Evolutionary conservation across 2,113 vertebrate species (phyloP).

Genomic region (Phoenicopterus ruber): DNA sequence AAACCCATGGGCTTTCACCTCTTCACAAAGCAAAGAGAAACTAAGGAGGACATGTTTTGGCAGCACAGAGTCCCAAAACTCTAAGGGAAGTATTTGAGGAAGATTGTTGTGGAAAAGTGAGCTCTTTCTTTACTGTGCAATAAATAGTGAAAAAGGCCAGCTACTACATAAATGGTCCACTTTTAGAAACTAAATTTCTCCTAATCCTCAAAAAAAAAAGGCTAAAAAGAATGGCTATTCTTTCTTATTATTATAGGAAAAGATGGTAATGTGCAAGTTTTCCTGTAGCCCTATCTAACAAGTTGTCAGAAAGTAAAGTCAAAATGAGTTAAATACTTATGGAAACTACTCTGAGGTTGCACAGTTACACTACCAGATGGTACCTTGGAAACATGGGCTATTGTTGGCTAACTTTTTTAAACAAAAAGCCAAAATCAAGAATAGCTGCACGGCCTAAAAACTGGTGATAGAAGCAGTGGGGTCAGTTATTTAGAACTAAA

Average conservation of each 20-base stretch:
- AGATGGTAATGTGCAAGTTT: not conserved
- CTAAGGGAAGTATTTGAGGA: not conserved
- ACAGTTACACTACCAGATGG: not conserved
- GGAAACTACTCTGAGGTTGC: not conserved
- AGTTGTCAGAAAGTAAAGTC: not conserved
- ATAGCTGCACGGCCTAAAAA: not conserved
- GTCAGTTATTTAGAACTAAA: not conserved
- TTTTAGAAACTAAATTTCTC: not conserved
- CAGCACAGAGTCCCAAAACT: not conserved
- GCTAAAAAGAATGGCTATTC: not conserved
- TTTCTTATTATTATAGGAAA: not conserved
- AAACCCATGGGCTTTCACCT: not conserved
- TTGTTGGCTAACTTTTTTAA: not conserved
- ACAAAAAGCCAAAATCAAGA: not conserved
- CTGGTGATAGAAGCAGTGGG: not conserved
- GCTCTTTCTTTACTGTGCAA: not conserved
- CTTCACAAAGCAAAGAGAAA: not conserved
- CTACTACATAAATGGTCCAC: not conserved
- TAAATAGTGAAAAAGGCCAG: not conserved
- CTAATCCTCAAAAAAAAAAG: not conserved
- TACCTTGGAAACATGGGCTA: not conserved
- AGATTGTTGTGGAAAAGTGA: not conserved
- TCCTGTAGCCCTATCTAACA: not conserved
- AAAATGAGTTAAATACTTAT: not conserved
- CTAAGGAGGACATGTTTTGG: not conserved